Conservation (phyloP, 2,113 vertebrate genomes). For the Camarhynchus parvulus region DNA sequence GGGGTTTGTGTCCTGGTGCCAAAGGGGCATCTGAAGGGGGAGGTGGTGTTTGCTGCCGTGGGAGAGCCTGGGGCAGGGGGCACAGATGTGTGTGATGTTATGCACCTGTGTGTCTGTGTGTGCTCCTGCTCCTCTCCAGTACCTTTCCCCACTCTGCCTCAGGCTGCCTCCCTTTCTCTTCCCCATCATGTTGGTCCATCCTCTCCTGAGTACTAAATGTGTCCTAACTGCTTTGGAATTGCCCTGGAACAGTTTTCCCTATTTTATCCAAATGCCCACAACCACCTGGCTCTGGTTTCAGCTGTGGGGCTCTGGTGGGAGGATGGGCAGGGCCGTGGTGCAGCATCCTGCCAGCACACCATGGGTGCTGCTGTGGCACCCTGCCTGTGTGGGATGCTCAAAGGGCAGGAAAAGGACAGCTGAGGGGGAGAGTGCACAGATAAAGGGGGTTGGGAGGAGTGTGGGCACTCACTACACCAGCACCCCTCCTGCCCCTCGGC, state of each 20-base stretch:
- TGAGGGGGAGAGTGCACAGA: too few relatives aligned
- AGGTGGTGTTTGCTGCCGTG: background rate
- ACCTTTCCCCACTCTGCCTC: fast-evolving
- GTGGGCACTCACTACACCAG: background rate
- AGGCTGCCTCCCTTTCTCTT: background rate
- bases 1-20: background rate
- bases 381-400: background rate
- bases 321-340: background rate
- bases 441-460: background rate
- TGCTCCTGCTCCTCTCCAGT: background rate
- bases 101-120: fast-evolving
- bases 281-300: background rate
- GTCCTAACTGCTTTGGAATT: background rate
- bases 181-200: fast-evolving
- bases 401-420: background rate
- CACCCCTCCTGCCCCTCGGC: background rate
- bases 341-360: too few relatives aligned
- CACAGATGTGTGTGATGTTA: too few relatives aligned
- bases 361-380: background rate
- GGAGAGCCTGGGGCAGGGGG: too few relatives aligned
- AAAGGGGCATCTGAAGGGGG: background rate
- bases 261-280: background rate
- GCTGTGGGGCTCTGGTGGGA: background rate
- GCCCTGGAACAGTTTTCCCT: background rate
- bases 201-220: background rate